phyloP scores from a whole-genome alignment of 2,113 vertebrate species.

The Ptilonorhynchus violaceus region DNA sequence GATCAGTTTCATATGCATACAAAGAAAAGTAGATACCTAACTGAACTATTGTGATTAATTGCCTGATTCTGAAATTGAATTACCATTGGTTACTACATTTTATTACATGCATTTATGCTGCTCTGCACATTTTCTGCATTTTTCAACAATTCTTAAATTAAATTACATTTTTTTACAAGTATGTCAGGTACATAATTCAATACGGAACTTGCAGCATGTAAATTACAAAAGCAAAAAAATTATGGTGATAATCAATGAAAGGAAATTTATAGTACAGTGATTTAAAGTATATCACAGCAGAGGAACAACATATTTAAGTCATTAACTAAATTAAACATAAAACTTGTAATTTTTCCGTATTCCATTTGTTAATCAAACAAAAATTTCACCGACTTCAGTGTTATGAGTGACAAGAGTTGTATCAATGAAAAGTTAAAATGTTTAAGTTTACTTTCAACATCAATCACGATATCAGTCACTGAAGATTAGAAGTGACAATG shows the following conservation, averaged over 20 bases:
- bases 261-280: not conserved
- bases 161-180: not conserved
- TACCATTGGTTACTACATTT: not conserved
- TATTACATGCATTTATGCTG: not conserved
- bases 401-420: not conserved
- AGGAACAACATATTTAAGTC: not conserved
- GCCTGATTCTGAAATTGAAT: slow-evolving; percentile 9
- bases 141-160: slow-evolving; percentile 1
- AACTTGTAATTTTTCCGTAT: not conserved
- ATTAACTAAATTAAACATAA: slow-evolving; percentile 3
- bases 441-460: not conserved
- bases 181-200: not conserved
- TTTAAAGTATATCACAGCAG: not conserved
- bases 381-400: not conserved
- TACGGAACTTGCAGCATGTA: not conserved
- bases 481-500: not conserved
- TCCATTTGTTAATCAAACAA: not conserved
- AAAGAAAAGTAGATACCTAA: not conserved
- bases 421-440: not conserved
- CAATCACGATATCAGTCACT: not conserved
- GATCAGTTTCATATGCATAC: not conserved
- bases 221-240: not conserved
- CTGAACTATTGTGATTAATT: not conserved
- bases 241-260: not conserved
- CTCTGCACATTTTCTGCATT: not conserved